Evolutionary conservation across 1,140 invertebrate species (phyloP), one percentile per base, ranked within the genome.

Genomic region (Bombus ignitus): DNA sequence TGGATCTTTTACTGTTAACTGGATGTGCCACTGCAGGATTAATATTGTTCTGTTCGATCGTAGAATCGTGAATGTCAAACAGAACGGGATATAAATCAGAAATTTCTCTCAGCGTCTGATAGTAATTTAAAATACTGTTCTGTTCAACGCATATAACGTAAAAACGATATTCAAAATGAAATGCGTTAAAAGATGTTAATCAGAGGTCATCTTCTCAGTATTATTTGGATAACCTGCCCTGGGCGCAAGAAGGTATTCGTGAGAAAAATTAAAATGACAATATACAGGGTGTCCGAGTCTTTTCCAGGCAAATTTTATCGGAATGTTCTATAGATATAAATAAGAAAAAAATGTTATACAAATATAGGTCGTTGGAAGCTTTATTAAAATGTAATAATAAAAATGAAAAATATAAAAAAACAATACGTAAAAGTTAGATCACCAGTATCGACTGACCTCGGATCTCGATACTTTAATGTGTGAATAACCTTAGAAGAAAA

Each of bases 161-260:
- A 37, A 59, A 37, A 59, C 35, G 6, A 28, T 13, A 4, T 4
- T 73, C 15, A 9, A 25, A 47, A 15, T 1, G 42, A 47, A 13
- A 28, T 53, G 1, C 39, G 42, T 68, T 12, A 66, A 76, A 65
- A 5, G 28, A 44, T 66, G 32, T 82, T 12, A 6, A 57, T 42
- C 81, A 25, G 62, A 66, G 18, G 25, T 13, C 72, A 44, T 83
- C 32, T 76, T 66, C 15, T 37, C 74, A 78, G 74, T 78, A 83
- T 83, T 83, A 78, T 57, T 68, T 78, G 18, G 35, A 35, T 42
- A 42, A 78, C 70, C 62, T 42, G 39, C 22, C 44, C 28, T 28
- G 59, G 0, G 37, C 13, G 53, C 2, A 35, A 13, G 15, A 32
- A n/a, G 13, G 5, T 5, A 59, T 22, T 35, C 25, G 39, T 0